Conservation (phyloP, 2,797 vertebrate genomes). For the Chanos chanos region DNA sequence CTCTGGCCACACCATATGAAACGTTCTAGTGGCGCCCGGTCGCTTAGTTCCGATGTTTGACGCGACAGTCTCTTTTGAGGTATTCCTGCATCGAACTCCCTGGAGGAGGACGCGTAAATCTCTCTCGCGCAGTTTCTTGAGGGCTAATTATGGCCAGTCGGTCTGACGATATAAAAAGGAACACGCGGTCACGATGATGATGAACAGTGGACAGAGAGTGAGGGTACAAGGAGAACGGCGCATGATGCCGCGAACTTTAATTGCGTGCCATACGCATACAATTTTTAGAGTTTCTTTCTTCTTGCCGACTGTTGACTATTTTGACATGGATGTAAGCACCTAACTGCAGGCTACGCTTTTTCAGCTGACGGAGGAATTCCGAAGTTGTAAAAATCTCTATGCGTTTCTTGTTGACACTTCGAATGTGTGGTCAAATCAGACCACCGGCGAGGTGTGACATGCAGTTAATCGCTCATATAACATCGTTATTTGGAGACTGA, state of each 20-base stretch:
- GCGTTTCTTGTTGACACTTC: too few relatives aligned
- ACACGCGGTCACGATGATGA: not conserved
- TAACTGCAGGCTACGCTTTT: too few relatives aligned
- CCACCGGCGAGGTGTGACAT: too few relatives aligned
- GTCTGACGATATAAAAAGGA: constrained; percentile 36
- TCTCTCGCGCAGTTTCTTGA: constrained; percentile 19
- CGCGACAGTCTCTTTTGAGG: constrained; percentile 5
- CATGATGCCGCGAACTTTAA: not conserved
- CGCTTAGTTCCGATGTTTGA: not conserved
- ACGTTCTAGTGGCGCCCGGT: not conserved
- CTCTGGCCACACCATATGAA: not conserved
- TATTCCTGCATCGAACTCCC: constrained; percentile 23
- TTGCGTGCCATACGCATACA: not conserved
- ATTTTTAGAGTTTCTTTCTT: not conserved
- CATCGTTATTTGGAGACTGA: too few relatives aligned
- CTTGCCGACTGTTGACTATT: too few relatives aligned
- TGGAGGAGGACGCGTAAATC: constrained; percentile 6
- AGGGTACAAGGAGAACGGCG: too few relatives aligned
- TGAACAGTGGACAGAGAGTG: constrained; percentile 14
- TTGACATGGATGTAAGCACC: too few relatives aligned
- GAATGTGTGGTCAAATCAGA: too few relatives aligned
- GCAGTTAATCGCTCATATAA: too few relatives aligned
- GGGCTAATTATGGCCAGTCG: constrained; percentile 11
- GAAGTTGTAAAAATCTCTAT: too few relatives aligned
- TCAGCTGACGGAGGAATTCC: too few relatives aligned